A percentile compares a stretch with the other conserved stretches of the same genome.
These are phyloP conservation scores for Anarsia innoxiella DNA, from an alignment of 2,888 invertebrate genomes.

Conservation along the genomic window DNA sequence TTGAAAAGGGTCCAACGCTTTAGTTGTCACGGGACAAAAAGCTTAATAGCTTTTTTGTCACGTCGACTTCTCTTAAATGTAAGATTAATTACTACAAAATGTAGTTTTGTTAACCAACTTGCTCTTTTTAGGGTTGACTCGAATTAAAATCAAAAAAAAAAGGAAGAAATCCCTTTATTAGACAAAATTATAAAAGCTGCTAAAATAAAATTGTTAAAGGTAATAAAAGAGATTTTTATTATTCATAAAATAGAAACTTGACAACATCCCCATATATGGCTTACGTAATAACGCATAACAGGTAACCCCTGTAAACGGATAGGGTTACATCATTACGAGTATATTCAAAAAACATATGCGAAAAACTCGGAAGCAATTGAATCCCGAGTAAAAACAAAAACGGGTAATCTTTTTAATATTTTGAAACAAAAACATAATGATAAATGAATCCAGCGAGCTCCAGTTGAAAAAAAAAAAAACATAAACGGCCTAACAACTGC, in stretches of 20 bases:
- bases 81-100: neutral
- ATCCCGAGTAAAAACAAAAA: no score
- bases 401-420: neutral
- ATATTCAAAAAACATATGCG: no score
- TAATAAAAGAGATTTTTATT: neutral
- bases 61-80: neutral
- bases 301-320: no score
- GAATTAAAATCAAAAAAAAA: no score
- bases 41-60: neutral
- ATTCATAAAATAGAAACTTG: neutral
- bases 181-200: no score
- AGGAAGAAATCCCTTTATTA: neutral
- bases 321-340: no score
- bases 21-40: neutral
- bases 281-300: no score
- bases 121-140: no score
- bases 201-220: no score
- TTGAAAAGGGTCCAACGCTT: neutral
- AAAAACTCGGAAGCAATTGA: no score
- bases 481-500: slow-evolving; percentile 16
- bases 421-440: slow-evolving; percentile 17
- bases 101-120: no score
- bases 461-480: slow-evolving; percentile 18
- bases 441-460: slow-evolving; percentile 19
- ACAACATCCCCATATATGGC: no score